phyloP scores from a whole-genome alignment of 1,140 invertebrate species.

The Penaeus indicus region DNA sequence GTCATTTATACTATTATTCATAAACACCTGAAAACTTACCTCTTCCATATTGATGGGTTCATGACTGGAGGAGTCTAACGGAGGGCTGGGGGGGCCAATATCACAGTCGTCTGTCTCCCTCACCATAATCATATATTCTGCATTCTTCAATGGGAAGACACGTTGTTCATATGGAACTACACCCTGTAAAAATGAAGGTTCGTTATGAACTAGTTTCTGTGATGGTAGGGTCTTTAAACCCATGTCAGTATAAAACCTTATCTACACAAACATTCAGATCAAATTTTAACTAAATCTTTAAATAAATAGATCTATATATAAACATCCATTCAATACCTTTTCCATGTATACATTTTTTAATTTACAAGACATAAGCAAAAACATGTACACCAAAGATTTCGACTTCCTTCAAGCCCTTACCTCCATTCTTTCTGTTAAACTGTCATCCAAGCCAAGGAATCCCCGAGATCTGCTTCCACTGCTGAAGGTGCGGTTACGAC shows the following conservation, averaged over 20 bases:
- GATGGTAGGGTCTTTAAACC: not conserved
- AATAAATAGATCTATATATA: too few relatives aligned
- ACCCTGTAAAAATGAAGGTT: constrained; percentile 57
- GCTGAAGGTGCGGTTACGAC: not conserved
- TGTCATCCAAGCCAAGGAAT: constrained; percentile 65
- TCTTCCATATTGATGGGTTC: constrained; percentile 45
- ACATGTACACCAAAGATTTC: not conserved
- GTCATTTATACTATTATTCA: not conserved
- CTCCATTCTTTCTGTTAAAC: constrained; percentile 69
- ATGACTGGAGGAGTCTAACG: constrained; percentile 57
- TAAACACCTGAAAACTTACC: constrained; percentile 22
- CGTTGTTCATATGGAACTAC: constrained; percentile 80
- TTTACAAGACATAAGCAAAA: not conserved
- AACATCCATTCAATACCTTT: too few relatives aligned
- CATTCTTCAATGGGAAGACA: constrained; percentile 81
- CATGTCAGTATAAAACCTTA: too few relatives aligned
- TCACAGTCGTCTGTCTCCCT: constrained; percentile 70
- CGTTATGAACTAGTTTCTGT: not conserved
- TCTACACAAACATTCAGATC: too few relatives aligned
- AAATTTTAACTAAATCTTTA: too few relatives aligned
- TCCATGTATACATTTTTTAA: not conserved
- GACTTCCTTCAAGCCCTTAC: constrained; percentile 58
- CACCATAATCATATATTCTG: constrained; percentile 80
- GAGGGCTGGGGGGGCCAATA: constrained; percentile 52
- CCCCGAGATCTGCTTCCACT: constrained; percentile 54